Base-by-base conservation (phyloP, 2,113 vertebrate species). In the Neolamprologus cancellatus region DNA sequence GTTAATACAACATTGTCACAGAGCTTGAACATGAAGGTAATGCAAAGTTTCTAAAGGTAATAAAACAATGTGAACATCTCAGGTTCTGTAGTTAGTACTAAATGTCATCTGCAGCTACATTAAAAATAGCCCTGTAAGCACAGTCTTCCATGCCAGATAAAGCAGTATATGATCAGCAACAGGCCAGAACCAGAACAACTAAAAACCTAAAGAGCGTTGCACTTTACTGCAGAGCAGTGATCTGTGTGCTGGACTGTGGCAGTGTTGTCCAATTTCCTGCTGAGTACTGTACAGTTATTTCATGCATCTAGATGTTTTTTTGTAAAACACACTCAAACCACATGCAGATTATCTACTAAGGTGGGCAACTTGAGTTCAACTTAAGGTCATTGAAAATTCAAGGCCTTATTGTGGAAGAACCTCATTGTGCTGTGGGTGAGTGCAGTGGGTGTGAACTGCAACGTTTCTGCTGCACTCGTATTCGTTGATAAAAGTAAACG, bases 161-260 rank as follows among this genome's bases (percentile, higher is more conserved):
- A 71, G 39, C 66, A 71, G 34, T 14, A 4, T 41, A 69, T 25
- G 36, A 0, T 15, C n/a, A 14, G 66, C 11, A 44, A 71, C 20
- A 25, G 64, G 3, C 1, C 8, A 71, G 66, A 71, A 69, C 15
- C 55, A 39, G 5, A 71, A 25, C 8, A 14, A 6, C n/a, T 25
- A 23, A 39, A 36, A 23, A 41, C 28, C 0, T 59, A 59, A 30
- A 0, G 55, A 32, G 55, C 7, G 2, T 8, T 9, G 36, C 36
- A 17, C 13, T 41, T 23, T 14, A 39, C 12, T 23, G 12, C n/a
- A 69, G 61, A 20, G 14, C 1, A 23, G 34, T 8, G 34, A 69
- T 41, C 8, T 3, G 12, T 44, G 20, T 25, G 20, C 64, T 71
- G 64, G 36, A 41, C 15, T 3, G 36, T 25, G 6, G 3, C 20